Evolutionary conservation across 92 coral and sea anemone species (phyloP).

Genomic region (Palythoa heliodiscus): DNA sequence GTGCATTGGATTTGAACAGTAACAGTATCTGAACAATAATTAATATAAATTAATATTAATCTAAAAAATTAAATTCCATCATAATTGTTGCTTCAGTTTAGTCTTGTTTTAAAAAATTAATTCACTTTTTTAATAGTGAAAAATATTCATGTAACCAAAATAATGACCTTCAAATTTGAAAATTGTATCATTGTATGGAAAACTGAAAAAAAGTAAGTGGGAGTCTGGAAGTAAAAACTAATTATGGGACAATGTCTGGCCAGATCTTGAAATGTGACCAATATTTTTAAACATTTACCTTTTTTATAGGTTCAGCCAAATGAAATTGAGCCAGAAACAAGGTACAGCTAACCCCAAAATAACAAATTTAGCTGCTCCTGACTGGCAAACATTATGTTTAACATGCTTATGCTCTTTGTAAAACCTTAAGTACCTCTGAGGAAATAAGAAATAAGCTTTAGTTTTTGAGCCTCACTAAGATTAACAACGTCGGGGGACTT

Average conservation of each 20-base stretch:
- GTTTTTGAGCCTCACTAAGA: conserved; percentile 55
- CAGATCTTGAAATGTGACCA: neutral
- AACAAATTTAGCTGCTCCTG: neutral
- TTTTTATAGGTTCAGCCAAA: neutral
- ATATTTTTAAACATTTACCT: neutral
- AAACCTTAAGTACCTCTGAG: conserved; percentile 44
- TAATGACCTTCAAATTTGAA: neutral
- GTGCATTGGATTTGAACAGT: neutral
- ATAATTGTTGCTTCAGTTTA: no score
- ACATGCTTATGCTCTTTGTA: neutral
- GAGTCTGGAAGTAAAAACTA: neutral
- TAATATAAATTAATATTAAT: no score
- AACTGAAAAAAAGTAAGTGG: neutral
- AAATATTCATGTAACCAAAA: neutral
- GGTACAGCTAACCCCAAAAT: no score
- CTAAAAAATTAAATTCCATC: no score
- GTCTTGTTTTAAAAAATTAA: no score
- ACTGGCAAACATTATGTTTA: neutral
- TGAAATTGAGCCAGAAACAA: no score
- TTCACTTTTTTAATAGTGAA: no score
- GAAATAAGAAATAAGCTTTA: conserved; percentile 47
- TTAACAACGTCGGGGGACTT: conserved; percentile 50
- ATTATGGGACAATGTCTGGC: neutral
- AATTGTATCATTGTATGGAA: neutral
- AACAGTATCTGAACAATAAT: neutral